Conservation (phyloP, 1,140 invertebrate species). For the Anastrepha obliqua region DNA sequence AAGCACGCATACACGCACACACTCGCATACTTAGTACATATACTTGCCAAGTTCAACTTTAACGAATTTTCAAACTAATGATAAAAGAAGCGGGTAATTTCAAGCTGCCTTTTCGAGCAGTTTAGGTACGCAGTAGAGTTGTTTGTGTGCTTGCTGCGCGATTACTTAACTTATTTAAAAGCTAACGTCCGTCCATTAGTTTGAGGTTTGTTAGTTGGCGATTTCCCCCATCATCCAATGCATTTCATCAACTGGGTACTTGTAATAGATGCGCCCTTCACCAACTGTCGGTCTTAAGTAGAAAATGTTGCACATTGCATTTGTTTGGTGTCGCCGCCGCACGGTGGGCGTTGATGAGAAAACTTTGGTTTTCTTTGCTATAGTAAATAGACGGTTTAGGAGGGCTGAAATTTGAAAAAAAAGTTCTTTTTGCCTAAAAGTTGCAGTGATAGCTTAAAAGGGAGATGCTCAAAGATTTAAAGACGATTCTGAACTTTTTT, state of each 20-base stretch:
- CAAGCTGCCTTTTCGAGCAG: neutral
- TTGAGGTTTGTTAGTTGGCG: neutral
- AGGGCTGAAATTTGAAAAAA: neutral
- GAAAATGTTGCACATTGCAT: neutral
- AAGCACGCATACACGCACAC: neutral
- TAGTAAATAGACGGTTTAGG: neutral
- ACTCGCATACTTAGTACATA: neutral
- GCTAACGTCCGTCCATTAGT: neutral
- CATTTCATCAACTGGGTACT: constrained; percentile 32
- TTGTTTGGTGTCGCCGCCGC: neutral
- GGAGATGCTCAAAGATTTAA: too few relatives aligned
- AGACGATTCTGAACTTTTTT: too few relatives aligned
- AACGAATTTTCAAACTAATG: constrained; percentile 16
- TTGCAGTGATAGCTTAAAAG: too few relatives aligned
- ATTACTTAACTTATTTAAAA: constrained; percentile 33
- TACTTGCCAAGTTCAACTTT: neutral
- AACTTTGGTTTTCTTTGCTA: too few relatives aligned
- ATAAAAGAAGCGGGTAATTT: constrained; percentile 33
- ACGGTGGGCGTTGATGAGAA: too few relatives aligned
- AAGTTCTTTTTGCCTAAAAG: neutral
- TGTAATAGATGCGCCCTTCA: constrained; percentile 7
- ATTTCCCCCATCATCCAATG: neutral
- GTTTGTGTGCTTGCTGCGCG: neutral
- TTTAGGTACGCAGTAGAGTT: neutral
- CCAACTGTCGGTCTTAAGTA: neutral